Evolutionary conservation across 2,888 invertebrate genomes (phyloP).

Genomic region (Drosophila differens): DNA sequence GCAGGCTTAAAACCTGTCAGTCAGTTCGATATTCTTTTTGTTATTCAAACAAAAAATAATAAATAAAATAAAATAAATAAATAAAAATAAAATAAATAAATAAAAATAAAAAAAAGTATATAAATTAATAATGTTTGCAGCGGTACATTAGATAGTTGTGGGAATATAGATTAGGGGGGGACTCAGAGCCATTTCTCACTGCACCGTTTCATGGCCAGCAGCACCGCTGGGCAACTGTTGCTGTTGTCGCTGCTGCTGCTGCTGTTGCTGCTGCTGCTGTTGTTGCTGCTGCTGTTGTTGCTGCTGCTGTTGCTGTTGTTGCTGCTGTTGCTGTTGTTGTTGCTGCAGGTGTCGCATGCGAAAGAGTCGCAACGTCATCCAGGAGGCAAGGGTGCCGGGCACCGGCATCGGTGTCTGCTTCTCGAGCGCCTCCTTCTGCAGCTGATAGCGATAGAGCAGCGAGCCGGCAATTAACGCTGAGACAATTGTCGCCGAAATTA

Average conservation of each 20-base stretch:
- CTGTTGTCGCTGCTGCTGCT: constrained; percentile 22
- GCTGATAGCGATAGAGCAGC: constrained; percentile 91
- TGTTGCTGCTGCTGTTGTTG: constrained; percentile 25
- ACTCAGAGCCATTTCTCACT: constrained; percentile 52
- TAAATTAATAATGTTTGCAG: constrained; percentile 11
- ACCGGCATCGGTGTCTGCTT: constrained; percentile 86
- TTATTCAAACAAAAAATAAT: constrained; percentile 29
- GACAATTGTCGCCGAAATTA: constrained; percentile 94
- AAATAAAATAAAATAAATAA: constrained; percentile 27
- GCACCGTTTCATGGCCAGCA: constrained; percentile 78
- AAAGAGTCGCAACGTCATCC: constrained; percentile 90
- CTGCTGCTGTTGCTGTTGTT: constrained; percentile 54
- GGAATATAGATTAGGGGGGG: not conserved
- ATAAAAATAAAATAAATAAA: not conserved
- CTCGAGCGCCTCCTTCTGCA: constrained; percentile 89
- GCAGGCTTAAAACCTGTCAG: constrained; percentile 38
- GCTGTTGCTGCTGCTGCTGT: not conserved
- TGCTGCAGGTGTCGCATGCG: constrained; percentile 86
- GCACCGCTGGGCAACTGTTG: constrained; percentile 40
- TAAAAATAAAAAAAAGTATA: constrained; percentile 5
- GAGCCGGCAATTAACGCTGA: constrained; percentile 95
- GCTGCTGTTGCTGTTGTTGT: constrained; percentile 77
- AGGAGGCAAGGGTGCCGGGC: constrained; percentile 89
- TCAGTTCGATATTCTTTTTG: constrained; percentile 41
- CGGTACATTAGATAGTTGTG: not conserved